Base-by-base conservation (phyloP, 2,888 invertebrate species). In the Xestia ashworthii region DNA sequence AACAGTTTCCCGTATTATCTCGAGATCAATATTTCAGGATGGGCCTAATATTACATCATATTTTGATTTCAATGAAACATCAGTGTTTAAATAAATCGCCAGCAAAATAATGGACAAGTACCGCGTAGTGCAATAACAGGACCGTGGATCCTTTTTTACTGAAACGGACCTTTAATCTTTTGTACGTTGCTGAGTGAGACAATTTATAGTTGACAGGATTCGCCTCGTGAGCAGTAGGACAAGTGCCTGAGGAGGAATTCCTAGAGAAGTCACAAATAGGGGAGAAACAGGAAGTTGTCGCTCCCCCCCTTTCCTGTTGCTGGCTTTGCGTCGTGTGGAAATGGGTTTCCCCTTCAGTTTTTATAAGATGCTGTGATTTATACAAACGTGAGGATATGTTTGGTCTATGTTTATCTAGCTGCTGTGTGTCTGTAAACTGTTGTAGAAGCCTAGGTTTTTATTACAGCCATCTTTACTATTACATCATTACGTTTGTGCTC, bases 321-420 rank as follows among this genome's bases (percentile, higher is more conserved):
- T 77, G 72, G 74, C 80, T 78, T 76, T 77, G 74, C 81, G 48
- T 78, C 78, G 80, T 78, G 81, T 83, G 82, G 85, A 84, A 89
- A 89, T 82, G 71, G 69, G 71, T 80, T 82, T 84, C 83, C 68
- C 72, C 70, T 84, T 81, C 71, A 78, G 82, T 84, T 87, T 87
- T 84, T 87, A 76, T 76, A 84, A 80, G 87, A 87, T 84, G 85
- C 81, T 79, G 86, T 74, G 80, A 84, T 84, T 85, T 78, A 76
- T 72, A 75, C 71, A 66, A 74, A 66, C 66, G 38, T 48, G 25
- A 11, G 71, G 58, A 73, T 41, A 60, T 67, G 58, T 78, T 46
- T 38, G 14, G 32, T 66, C 48, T 41, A 11, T 68, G 5, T 74
- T 74, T 73, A 55, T 38, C 1, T 62, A 58, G 46, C 44, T 67